Evolutionary conservation across 2,797 vertebrate genomes (phyloP).

Genomic region (Rhincodon typus): DNA sequence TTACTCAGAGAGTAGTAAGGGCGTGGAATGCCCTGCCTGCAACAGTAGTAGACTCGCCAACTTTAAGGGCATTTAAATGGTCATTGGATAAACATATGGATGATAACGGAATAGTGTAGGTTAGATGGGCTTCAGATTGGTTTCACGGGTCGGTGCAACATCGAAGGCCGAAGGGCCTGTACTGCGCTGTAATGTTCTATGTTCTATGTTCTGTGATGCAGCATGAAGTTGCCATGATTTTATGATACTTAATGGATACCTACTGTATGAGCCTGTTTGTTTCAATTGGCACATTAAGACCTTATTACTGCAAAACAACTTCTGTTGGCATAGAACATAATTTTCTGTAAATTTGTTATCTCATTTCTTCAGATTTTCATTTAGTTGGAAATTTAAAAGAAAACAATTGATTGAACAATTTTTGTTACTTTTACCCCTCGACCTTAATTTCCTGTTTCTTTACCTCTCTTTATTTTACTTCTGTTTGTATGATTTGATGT

Average conservation of each 20-base stretch:
- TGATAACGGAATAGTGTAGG: too few relatives aligned
- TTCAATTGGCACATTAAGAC: neutral
- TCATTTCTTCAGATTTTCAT: neutral
- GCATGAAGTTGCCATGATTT: neutral
- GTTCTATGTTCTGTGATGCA: too few relatives aligned
- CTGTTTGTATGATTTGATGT: neutral
- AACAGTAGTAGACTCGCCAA: too few relatives aligned
- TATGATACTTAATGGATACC: neutral
- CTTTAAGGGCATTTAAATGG: too few relatives aligned
- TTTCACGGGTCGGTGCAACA: too few relatives aligned
- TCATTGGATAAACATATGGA: too few relatives aligned
- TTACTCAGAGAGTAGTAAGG: too few relatives aligned
- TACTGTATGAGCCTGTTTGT: neutral
- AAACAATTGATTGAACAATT: neutral
- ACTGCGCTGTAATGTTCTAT: too few relatives aligned
- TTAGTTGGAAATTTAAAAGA: neutral
- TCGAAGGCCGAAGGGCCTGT: too few relatives aligned
- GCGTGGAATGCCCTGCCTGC: too few relatives aligned
- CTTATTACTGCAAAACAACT: neutral
- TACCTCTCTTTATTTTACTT: neutral
- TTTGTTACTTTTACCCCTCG: neutral
- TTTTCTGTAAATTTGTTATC: neutral
- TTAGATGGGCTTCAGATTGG: too few relatives aligned
- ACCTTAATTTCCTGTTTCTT: too few relatives aligned
- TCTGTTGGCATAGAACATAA: neutral